Conservation (phyloP, 2,888 invertebrate species). For the Eurytoma californica region DNA sequence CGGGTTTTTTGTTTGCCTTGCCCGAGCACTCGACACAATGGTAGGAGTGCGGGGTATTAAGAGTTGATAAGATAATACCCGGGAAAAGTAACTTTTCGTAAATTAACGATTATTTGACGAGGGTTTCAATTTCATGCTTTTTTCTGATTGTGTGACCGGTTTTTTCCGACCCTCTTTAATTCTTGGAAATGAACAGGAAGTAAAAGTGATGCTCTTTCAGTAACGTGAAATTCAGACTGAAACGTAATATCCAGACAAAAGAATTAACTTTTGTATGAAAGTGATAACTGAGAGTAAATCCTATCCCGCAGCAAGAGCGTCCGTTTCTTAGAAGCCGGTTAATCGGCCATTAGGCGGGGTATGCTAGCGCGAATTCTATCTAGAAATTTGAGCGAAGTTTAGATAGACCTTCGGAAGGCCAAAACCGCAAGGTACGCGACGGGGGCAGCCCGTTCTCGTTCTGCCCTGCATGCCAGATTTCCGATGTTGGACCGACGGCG, state of each 20-base stretch:
- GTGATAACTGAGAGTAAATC: neutral
- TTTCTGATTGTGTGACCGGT: no score
- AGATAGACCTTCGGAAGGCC: constrained; percentile 9
- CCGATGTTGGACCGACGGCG: neutral
- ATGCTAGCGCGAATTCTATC: neutral
- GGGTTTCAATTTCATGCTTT: no score
- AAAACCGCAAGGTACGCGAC: no score
- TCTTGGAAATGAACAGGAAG: no score
- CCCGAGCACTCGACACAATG: neutral
- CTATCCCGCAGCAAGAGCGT: neutral
- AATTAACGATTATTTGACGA: no score
- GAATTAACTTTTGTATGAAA: neutral
- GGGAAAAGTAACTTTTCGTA: neutral
- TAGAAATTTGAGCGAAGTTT: constrained; percentile 27
- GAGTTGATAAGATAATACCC: neutral
- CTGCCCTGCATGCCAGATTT: no score
- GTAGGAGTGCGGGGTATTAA: neutral
- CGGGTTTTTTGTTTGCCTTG: neutral
- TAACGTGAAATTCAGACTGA: no score
- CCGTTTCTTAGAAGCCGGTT: constrained; percentile 12
- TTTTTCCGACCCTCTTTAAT: no score
- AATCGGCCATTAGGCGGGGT: constrained; percentile 10
- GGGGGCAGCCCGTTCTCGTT: no score
- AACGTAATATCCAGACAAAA: no score
- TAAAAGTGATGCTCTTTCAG: no score